phyloP scores from a whole-genome alignment of 35 echinoderm and acorn worm genomes.

The Ptychodera flava region DNA sequence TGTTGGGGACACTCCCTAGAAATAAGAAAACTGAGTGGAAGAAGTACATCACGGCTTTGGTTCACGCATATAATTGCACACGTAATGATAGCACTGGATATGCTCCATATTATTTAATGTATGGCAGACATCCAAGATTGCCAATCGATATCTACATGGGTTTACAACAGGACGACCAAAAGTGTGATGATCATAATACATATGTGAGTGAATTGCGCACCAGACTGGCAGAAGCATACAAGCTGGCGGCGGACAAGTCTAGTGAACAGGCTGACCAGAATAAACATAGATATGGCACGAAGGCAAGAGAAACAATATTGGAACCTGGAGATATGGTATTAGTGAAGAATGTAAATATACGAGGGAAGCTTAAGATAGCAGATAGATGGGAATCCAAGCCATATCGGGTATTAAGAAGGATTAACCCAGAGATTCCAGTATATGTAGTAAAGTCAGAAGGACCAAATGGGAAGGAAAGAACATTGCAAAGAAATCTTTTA shows the following conservation, averaged over 20 bases:
- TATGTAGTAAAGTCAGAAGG: slow-evolving; percentile 16
- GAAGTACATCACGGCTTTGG: too few species aligned
- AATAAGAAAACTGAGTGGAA: slow-evolving; percentile 37
- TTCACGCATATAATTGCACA: slow-evolving; percentile 51
- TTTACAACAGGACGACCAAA: too few species aligned
- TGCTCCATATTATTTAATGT: too few species aligned
- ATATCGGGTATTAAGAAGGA: slow-evolving; percentile 22
- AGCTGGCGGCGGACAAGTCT: slow-evolving; percentile 11
- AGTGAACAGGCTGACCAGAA: neutral
- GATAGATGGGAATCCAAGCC: slow-evolving; percentile 35
- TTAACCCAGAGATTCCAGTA: slow-evolving; percentile 13
- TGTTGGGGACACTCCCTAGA: slow-evolving; percentile 41
- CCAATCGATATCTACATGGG: too few species aligned
- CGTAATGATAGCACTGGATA: too few species aligned
- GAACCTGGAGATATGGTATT: slow-evolving; percentile 22
- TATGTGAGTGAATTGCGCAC: slow-evolving; percentile 19
- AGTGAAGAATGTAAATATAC: slow-evolving; percentile 7
- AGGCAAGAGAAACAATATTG: slow-evolving; percentile 7
- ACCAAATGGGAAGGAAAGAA: neutral
- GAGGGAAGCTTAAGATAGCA: slow-evolving; percentile 33
- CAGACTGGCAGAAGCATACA: slow-evolving; percentile 18
- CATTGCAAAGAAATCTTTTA: too few species aligned
- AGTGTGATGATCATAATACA: too few species aligned
- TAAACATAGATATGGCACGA: neutral
- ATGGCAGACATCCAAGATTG: too few species aligned